Percentiles rank a stretch among this genome's conserved stretches.
Evolutionary conservation across 30 jellyfish, hydroid and myxozoan genomes (phyloP).

Genomic region (Turritopsis rubra): DNA sequence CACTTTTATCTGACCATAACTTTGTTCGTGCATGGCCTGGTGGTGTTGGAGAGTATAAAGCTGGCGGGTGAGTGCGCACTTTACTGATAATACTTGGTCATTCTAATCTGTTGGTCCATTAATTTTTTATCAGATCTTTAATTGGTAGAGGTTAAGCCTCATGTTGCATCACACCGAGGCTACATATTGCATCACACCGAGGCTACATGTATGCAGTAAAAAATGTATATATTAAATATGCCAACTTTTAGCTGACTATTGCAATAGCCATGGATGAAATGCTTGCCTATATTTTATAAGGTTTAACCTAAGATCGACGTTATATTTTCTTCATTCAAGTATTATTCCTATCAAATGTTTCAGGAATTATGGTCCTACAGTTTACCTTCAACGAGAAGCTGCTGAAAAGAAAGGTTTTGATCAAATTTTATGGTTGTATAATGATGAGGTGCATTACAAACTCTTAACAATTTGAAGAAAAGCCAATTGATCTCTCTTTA

Average conservation of each 20-base stretch:
- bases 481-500: neutral
- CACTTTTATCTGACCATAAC: slow-evolving; percentile 74
- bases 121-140: no score
- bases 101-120: no score
- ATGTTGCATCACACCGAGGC: no score
- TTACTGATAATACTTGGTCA: no score
- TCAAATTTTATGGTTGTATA: slow-evolving; percentile 74
- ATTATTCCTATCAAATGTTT: neutral
- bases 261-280: neutral
- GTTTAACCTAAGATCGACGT: neutral
- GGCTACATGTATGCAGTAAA: no score
- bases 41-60: slow-evolving; percentile 82
- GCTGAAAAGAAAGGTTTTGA: slow-evolving; percentile 67
- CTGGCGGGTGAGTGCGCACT: slow-evolving; percentile 74
- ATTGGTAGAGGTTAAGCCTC: no score
- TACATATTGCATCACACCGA: no score
- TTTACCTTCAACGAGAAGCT: slow-evolving; percentile 56
- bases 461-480: neutral
- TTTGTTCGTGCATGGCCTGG: slow-evolving; percentile 93
- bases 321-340: neutral
- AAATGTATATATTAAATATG: neutral
- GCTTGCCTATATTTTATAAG: no score
- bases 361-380: slow-evolving; percentile 89
- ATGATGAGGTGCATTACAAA: slow-evolving; percentile 49
- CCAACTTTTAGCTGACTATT: neutral